Evolutionary conservation across 2,113 vertebrate species (phyloP).

Genomic region (human): GRCh38 chr6:149705501-149706000

Average conservation of each 20-base stretch:
- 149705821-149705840: neutral
- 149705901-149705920: neutral
- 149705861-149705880: neutral
- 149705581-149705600: neutral
- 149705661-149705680: neutral
- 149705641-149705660: neutral
- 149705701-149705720: conserved; percentile 12
- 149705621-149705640: neutral
- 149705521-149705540: neutral
- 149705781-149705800: neutral
- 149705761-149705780: neutral
- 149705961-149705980: neutral
- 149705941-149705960: neutral
- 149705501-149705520: neutral
- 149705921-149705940: neutral
- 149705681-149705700: neutral
- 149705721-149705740: neutral
- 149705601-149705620: neutral
- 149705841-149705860: neutral
- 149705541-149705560: neutral
- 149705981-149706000: neutral
- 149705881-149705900: neutral
- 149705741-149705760: neutral
- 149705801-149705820: neutral
- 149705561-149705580: neutral